Conservation (phyloP, 2,888 invertebrate genomes). For the Lasius fuliginosus region DNA sequence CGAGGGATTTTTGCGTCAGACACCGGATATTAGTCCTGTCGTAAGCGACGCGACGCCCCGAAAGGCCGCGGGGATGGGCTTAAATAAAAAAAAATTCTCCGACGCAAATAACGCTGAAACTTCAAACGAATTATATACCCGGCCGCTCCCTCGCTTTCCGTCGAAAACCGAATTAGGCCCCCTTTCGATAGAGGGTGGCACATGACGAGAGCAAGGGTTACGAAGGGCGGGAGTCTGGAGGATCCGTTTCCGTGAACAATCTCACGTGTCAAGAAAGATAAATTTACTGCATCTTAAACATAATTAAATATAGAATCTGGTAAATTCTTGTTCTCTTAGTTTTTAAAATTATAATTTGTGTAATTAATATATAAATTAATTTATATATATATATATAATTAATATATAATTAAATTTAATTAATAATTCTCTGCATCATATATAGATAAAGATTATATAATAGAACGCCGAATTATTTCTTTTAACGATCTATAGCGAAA, state of each 20-base stretch:
- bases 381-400: no score
- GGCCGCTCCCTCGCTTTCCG: conserved; percentile 5
- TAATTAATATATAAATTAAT: conserved; percentile 19
- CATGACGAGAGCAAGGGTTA: conserved; percentile 15
- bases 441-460: neutral
- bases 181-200: conserved; percentile 44
- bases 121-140: conserved; percentile 62
- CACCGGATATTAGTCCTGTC: conserved; percentile 62
- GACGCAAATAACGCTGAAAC: conserved; percentile 59
- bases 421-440: neutral
- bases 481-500: neutral
- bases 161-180: conserved; percentile 59
- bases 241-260: conserved; percentile 11
- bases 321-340: neutral
- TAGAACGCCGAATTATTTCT: neutral
- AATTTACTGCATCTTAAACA: conserved; percentile 14
- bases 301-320: neutral
- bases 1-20: conserved; percentile 64
- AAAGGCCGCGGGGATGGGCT: conserved; percentile 42
- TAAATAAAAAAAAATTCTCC: conserved; percentile 38
- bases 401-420: neutral
- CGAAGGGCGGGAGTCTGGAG: conserved; percentile 6
- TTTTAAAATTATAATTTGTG: neutral
- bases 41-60: conserved; percentile 42
- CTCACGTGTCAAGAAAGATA: conserved; percentile 12